Evolutionary conservation across 1,140 invertebrate genomes (phyloP), one percentile per base, ranked within the genome.

Genomic region (Pinna nobilis): DNA sequence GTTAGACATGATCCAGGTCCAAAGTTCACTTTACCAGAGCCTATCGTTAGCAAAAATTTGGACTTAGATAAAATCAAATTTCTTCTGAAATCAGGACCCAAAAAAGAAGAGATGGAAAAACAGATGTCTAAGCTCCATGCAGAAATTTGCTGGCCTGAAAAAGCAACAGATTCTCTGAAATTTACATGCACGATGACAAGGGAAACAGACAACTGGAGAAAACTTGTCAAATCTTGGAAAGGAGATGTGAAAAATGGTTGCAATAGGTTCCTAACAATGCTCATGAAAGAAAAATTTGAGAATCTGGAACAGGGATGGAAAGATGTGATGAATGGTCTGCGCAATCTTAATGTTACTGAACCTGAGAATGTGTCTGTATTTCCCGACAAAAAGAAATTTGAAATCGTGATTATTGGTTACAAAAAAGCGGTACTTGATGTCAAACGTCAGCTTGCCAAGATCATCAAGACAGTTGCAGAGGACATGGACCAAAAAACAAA

Each of bases 291-390:
- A 39, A 25, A 59, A 28, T 23, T 63, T 18, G 9, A 41, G 6
- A 64, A 76, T 5, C 37, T 79, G 35, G 70, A 79, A 25, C 67
- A 78, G 35, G 55, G 47, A 3, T 81, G 79, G 79, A 20, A 55
- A 53, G 63, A 68, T 11, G 74, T 79, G 9, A 33, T 60, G 30
- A 37, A 57, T 25, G 51, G 23, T 30, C 13, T 81, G 11, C 32
- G 59, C 4, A 6, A 1, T 6, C n/a, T 72, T 11, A 69, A 55
- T 1, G 60, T 74, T 13, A 1, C 44, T 13, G 39, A 72, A 13
- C 76, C 65, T 13, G 71, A 79, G 41, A 30, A 41, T 49, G 77
- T 76, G 15, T 60, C 51, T n/a, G 11, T 81, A 6, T 61, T 70
- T 49, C 9, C 64, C 15, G 55, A 72, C 7, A 28, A 59, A 28